Evolutionary conservation across 2,888 invertebrate species (phyloP), one percentile per base, ranked within the genome.

Genomic region (Harpagoxenus sublaevis): DNA sequence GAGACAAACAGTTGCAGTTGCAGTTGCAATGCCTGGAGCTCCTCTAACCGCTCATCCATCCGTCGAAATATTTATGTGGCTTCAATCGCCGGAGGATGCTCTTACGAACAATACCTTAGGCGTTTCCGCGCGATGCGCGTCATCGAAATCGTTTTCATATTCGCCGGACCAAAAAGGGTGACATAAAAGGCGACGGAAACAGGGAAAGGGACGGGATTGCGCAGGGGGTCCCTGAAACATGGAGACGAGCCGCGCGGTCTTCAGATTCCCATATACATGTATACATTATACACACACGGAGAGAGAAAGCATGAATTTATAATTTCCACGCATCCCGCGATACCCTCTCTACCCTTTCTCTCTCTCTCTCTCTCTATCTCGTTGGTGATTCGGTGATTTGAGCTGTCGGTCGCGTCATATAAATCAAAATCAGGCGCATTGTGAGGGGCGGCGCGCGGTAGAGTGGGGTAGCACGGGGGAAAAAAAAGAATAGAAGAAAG

Each of bases 371-470:
- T 82, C 88, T 82, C 91, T 74, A 68, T 82, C 91, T 74, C 71
- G 60, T 39, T 84, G 75, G 75, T 86, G 86, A 83, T 82, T 84
- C 88, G 89, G 73, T 88, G 90, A 90, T 86, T 88, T 88, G 89
- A 91, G 91, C 93, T 93, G 94, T 93, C 94, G 93, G 92, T 94
- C 93, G 93, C 92, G 93, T 93, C 94, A 93, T 94, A 94, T 95
- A 95, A 95, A 95, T 95, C 95, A 95, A 95, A 95, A 94, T 95
- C 94, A 94, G 94, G 92, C 88, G 92, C 91, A 94, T 95, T 95
- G 95, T 94, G 83, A 85, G 57, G 71, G 86, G 84, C 62, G 68
- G 75, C 83, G 83, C 85, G 42, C 84, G 73, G 82, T 45, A 87
- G 70, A 77, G 83, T 86, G 78, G 53, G 78, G 77, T 57, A 60